Conservation (phyloP, 2,888 invertebrate species). For the Rhamnusium bicolor region DNA sequence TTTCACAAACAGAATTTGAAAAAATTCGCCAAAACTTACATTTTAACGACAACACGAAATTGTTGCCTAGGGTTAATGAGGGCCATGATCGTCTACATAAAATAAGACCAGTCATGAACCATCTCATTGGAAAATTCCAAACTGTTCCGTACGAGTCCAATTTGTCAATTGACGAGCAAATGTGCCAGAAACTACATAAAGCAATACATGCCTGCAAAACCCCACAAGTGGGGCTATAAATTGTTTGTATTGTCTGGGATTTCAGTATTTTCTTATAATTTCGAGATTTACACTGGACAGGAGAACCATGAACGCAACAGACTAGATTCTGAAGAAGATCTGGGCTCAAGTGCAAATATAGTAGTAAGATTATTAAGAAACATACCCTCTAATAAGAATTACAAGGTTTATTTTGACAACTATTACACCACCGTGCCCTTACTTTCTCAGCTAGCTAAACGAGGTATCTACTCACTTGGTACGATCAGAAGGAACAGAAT, state of each 20-base stretch:
- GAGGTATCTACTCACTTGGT: neutral
- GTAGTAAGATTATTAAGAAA: slow-evolving; percentile 59
- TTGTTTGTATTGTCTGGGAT: slow-evolving; percentile 57
- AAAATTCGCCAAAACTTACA: slow-evolving; percentile 12
- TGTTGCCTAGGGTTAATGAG: neutral
- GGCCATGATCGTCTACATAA: neutral
- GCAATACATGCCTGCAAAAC: slow-evolving; percentile 64
- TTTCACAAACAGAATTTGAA: neutral
- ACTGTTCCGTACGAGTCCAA: neutral
- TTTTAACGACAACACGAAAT: slow-evolving; percentile 8
- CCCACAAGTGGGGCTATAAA: slow-evolving; percentile 65
- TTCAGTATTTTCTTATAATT: slow-evolving; percentile 60
- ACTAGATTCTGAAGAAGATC: slow-evolving; percentile 52
- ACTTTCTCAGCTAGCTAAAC: neutral
- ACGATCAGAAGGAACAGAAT: too few relatives aligned
- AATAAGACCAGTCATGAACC: neutral
- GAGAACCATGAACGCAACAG: slow-evolving; percentile 56
- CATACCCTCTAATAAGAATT: slow-evolving; percentile 58
- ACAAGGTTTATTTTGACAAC: slow-evolving; percentile 63
- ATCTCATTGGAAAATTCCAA: neutral
- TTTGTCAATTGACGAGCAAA: slow-evolving; percentile 46
- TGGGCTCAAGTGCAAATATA: slow-evolving; percentile 61
- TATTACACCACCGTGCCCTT: slow-evolving; percentile 52
- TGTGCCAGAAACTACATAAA: slow-evolving; percentile 51
- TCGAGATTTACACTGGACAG: slow-evolving; percentile 60